These are phyloP conservation scores for Cheilosia vernalis DNA, from an alignment of 2,888 invertebrate species.

Conservation along the genomic window DNA sequence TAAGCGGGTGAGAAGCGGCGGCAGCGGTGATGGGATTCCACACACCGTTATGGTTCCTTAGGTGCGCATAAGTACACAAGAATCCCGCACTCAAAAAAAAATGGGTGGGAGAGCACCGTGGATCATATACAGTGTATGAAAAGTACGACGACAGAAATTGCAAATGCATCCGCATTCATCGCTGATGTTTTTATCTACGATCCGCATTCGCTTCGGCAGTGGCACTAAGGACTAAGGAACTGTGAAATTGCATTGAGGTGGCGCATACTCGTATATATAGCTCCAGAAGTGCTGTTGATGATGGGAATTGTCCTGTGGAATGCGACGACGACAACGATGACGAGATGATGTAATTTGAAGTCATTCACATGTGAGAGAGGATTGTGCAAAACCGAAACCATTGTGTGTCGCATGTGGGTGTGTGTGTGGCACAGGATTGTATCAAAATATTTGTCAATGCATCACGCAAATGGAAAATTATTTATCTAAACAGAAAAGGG, in stretches of 20 bases:
- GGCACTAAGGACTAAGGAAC: slow-evolving; percentile 63
- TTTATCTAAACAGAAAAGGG: slow-evolving; percentile 52
- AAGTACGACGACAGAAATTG: slow-evolving; percentile 67
- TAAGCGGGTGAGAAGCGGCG: slow-evolving; percentile 29
- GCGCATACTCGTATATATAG: not conserved
- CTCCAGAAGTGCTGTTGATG: slow-evolving; percentile 24
- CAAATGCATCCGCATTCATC: slow-evolving; percentile 70
- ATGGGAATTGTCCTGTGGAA: slow-evolving; percentile 53
- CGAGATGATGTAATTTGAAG: slow-evolving; percentile 63
- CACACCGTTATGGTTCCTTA: slow-evolving; percentile 60
- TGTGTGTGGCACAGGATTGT: slow-evolving; percentile 25
- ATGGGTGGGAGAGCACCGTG: not conserved
- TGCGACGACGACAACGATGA: slow-evolving; percentile 12
- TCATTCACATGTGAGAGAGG: slow-evolving; percentile 60
- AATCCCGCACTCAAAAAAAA: slow-evolving; percentile 4
- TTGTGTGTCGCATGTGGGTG: not conserved
- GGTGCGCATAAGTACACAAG: slow-evolving; percentile 56
- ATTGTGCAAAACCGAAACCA: slow-evolving; percentile 34
- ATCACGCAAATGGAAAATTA: slow-evolving; percentile 72
- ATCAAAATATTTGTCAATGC: slow-evolving; percentile 69
- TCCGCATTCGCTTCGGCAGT: slow-evolving; percentile 56
- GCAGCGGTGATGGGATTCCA: slow-evolving; percentile 38
- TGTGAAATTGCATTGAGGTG: slow-evolving; percentile 71
- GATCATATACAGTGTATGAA: slow-evolving; percentile 17
- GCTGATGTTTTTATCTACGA: slow-evolving; percentile 72